Evolutionary conservation across 1,140 invertebrate species (phyloP).

Genomic region (Solenopsis fugax): DNA sequence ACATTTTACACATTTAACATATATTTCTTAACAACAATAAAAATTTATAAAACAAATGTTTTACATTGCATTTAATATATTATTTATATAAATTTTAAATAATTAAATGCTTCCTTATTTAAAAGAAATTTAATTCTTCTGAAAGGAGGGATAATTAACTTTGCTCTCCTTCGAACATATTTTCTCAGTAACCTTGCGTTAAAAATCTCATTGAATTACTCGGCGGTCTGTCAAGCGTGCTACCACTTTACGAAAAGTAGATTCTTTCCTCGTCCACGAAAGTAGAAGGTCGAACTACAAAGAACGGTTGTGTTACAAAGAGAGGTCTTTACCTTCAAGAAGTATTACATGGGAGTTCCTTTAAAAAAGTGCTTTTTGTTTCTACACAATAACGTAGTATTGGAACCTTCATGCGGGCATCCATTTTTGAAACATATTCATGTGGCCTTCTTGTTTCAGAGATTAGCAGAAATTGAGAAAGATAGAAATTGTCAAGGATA

Average conservation of each 20-base stretch:
- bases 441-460: not conserved
- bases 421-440: slow-evolving; percentile 18
- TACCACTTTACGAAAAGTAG: slow-evolving; percentile 38
- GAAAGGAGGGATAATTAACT: not conserved
- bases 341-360: not conserved
- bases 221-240: slow-evolving; percentile 13
- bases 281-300: slow-evolving; percentile 39
- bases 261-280: slow-evolving; percentile 22
- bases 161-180: not conserved
- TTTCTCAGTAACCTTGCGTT: not conserved
- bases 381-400: not conserved
- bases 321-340: slow-evolving; percentile 1
- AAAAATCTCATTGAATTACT: slow-evolving; percentile 33
- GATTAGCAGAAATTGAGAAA: slow-evolving; percentile 42
- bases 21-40: not conserved
- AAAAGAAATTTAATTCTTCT: not conserved
- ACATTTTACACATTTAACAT: not conserved
- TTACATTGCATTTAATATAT: not conserved
- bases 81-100: not conserved
- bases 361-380: slow-evolving; percentile 2
- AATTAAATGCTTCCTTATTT: not conserved
- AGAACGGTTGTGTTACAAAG: slow-evolving; percentile 25
- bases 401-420: not conserved
- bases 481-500: slow-evolving; percentile 12
- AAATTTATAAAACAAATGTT: not conserved